Evolutionary conservation across 2,797 vertebrate species (phyloP).

Genomic region (Pelobates cultripes): DNA sequence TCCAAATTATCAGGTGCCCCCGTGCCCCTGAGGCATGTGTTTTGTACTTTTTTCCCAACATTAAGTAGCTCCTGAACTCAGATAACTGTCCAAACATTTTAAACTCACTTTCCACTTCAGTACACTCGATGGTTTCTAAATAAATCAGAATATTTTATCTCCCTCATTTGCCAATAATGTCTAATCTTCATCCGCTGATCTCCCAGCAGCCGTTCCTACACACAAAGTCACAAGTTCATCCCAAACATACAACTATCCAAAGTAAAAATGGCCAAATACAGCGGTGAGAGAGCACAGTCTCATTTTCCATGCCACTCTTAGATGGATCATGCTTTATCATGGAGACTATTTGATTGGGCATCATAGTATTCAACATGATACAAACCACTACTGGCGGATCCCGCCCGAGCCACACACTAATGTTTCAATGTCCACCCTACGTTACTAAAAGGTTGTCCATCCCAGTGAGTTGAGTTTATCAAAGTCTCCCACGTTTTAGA

Average conservation of each 20-base stretch:
- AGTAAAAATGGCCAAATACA: not conserved
- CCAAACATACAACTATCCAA: not conserved
- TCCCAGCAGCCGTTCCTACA: slow-evolving; percentile 9
- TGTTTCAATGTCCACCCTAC: not conserved
- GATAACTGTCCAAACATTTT: not conserved
- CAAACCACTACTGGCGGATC: not conserved
- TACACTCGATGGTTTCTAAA: not conserved
- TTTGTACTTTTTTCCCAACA: too few relatives aligned
- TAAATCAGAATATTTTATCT: not conserved
- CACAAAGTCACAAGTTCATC: slow-evolving; percentile 20
- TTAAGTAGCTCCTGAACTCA: too few relatives aligned
- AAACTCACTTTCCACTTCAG: slow-evolving; percentile 1
- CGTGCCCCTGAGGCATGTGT: too few relatives aligned
- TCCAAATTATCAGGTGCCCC: too few relatives aligned
- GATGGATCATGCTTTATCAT: not conserved
- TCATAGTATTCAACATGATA: not conserved
- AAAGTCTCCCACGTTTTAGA: not conserved
- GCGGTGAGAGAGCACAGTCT: not conserved
- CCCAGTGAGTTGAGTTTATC: not conserved
- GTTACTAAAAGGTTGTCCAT: too few relatives aligned
- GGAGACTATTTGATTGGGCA: not conserved
- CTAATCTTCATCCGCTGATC: not conserved
- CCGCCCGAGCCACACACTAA: not conserved
- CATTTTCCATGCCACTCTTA: not conserved
- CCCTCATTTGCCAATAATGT: not conserved